These are phyloP conservation scores for Cryptotis parvus DNA, from an alignment of 2,113 vertebrate genomes.

Conservation along the genomic window DNA sequence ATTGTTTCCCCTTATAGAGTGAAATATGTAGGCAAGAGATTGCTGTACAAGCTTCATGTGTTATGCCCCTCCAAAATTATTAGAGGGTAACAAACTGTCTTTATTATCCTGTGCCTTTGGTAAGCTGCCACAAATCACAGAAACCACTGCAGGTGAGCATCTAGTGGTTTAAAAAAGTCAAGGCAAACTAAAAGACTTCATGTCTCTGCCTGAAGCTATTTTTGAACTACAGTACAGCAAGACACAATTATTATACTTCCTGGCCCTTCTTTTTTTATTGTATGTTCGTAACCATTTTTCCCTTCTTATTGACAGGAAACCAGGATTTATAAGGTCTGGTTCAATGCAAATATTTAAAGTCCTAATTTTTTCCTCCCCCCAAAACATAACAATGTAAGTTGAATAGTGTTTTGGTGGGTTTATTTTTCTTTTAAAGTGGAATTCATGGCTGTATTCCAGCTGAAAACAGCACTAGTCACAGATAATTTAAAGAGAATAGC, in stretches of 20 bases:
- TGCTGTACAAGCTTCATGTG: conserved; percentile 79
- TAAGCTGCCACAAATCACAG: conserved; percentile 85
- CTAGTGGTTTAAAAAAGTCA: conserved; percentile 83
- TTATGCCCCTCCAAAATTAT: conserved; percentile 85
- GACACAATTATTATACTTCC: conserved; percentile 82
- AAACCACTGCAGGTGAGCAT: conserved; percentile 80
- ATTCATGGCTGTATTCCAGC: conserved; percentile 78
- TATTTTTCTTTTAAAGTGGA: conserved; percentile 80
- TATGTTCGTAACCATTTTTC: conserved; percentile 67
- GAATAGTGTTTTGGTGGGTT: conserved; percentile 68
- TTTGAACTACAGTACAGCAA: conserved; percentile 75
- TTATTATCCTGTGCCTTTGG: conserved; percentile 85
- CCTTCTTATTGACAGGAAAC: conserved; percentile 83
- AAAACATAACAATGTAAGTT: conserved; percentile 56
- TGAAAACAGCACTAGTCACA: conserved; percentile 77
- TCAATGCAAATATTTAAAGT: conserved; percentile 78
- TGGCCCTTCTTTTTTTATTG: conserved; percentile 72
- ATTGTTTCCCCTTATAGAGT: conserved; percentile 85
- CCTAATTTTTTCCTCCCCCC: conserved; percentile 42
- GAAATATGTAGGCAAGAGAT: conserved; percentile 85
- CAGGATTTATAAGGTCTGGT: conserved; percentile 80
- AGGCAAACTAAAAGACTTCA: conserved; percentile 80
- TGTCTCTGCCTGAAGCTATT: conserved; percentile 82
- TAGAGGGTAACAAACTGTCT: conserved; percentile 87
- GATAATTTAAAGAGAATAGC: conserved; percentile 83